These are phyloP conservation scores for Drosophila baimaii DNA, from an alignment of 1,140 invertebrate species.

Conservation along the genomic window DNA sequence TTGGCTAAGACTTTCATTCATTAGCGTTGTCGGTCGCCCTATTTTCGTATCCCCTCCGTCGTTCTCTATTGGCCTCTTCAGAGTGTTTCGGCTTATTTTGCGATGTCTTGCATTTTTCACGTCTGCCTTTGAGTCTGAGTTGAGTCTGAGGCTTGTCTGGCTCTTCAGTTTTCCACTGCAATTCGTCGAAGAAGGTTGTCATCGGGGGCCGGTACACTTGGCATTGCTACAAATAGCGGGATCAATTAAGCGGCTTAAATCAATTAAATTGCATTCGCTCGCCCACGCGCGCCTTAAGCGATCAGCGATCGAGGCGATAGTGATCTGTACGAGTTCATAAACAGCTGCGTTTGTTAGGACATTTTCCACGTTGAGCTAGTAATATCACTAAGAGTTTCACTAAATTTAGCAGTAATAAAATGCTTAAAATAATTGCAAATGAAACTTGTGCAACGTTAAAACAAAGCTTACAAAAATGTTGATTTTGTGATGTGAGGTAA, in stretches of 20 bases:
- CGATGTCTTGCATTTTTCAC: constrained; percentile 26
- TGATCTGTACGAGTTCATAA: neutral
- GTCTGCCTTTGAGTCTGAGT: constrained; percentile 21
- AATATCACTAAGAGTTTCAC: neutral
- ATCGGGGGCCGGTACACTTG: neutral
- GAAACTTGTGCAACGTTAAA: too few species aligned
- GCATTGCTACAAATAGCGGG: neutral
- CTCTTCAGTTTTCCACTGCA: constrained; percentile 31
- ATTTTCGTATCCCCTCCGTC: constrained; percentile 10
- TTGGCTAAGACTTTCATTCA: constrained; percentile 39
- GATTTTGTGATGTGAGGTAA: neutral
- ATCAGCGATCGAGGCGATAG: constrained; percentile 1
- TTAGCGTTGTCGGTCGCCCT: constrained; percentile 27
- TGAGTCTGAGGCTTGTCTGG: constrained; percentile 26
- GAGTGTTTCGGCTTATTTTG: constrained; percentile 34
- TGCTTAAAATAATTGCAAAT: neutral
- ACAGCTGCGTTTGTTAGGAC: neutral
- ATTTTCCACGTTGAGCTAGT: too few species aligned
- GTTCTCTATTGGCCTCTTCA: constrained; percentile 6
- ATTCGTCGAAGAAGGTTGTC: constrained; percentile 22
- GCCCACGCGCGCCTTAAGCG: constrained; percentile 10
- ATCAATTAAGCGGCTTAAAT: constrained; percentile 19
- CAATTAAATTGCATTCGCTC: constrained; percentile 9
- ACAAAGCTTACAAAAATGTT: neutral
- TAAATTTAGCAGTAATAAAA: neutral